Base-by-base conservation (phyloP, 2,113 vertebrate genomes). In the Cyphomyrus discorhynchus region DNA sequence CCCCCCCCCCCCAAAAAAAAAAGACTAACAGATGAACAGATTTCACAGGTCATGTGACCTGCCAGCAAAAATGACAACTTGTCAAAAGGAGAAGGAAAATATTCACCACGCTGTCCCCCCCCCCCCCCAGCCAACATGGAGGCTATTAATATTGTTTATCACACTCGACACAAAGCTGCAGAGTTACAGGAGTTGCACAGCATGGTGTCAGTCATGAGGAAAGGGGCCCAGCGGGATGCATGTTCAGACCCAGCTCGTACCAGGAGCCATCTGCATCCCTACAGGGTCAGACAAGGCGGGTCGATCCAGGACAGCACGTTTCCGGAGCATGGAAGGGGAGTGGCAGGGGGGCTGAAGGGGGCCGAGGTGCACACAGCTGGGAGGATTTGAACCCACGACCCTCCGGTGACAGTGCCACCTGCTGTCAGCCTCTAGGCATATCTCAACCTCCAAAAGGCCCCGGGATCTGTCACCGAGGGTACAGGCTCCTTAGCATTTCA, bases 1-100 rank as follows among this genome's bases (percentile, higher is more conserved):
- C 13, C 52, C 84, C 27, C 21, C 49, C 49, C 86, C 39, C 39
- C 1, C 0, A 39, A 42, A 42, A 42, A 17, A 19, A 17, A 8
- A 87, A 53, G 21, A 87, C 31, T 39, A 35, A 87, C 86, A 87
- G 86, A 35, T 21, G 52, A 87, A 58, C 31, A 87, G 6, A 39
- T 87, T 87, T 39, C 83, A 86, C 45, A 86, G 83, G 83, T 86
- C 39, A 86, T 86, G 42, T 86, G 42, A 27, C 83, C n/a, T 11
- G 50, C 49, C 86, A 53, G 50, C 52, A 42, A 56, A 58, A 17
- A 42, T 15, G 10, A 56, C 50, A 87, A 52, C 50, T 58, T 42
- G n/a, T 56, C 86, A 56, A 31, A 31, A 52, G n/a, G 15, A 87
- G 19, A 42, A 17, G 17, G 8, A 87, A 49, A 42, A 35, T 87